Base-by-base conservation (phyloP, 2,113 vertebrate species). In the Aldabrachelys gigantea region DNA sequence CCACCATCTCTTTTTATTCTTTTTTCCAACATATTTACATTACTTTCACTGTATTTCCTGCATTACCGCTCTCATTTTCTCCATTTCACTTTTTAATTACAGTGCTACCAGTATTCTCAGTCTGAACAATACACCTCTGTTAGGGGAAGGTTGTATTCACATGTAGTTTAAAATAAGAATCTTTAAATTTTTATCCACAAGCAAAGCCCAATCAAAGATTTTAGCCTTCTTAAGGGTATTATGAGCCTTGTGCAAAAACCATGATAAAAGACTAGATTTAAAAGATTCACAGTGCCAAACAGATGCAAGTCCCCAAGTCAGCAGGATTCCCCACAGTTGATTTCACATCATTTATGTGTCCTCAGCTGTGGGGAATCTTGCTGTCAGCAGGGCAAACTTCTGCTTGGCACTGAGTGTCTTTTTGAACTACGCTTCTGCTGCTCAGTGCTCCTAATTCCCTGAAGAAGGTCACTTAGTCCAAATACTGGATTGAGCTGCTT, bases 401-500 rank as follows among this genome's bases (percentile, higher is more conserved):
- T 19, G 84, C 8, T 94, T 90, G 59, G 14, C 35, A 82, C n/a
- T 0, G 0, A 84, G n/a, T 90, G 19, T 80, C 57, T 50, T 50
- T 96, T 91, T 88, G 90, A 93, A 92, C 52, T 35, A 14, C 88
- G 5, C 65, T 89, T 94, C 19, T 93, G 35, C 19, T 96, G 22
- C 78, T 92, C 8, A 0, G 4, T 49, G 29, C 82, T 82, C 41
- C 47, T 85, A 85, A 87, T 90, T 91, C n/a, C 17, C 41, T 69
- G 25, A 80, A 79, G 92, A 92, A 78, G 11, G 49, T 82, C 79
- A 54, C 4, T 35, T 89, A 57, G 11, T 88, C 49, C 25, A 91
- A 86, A 91, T 89, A 10, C 25, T 82, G 57, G 52, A 89, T 2
- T 89, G 78, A 95, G 27, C 14, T 89, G 22, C 47, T 95, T 87